Base-by-base conservation (phyloP, 2,888 invertebrate species). In the Seira sanloemensis region DNA sequence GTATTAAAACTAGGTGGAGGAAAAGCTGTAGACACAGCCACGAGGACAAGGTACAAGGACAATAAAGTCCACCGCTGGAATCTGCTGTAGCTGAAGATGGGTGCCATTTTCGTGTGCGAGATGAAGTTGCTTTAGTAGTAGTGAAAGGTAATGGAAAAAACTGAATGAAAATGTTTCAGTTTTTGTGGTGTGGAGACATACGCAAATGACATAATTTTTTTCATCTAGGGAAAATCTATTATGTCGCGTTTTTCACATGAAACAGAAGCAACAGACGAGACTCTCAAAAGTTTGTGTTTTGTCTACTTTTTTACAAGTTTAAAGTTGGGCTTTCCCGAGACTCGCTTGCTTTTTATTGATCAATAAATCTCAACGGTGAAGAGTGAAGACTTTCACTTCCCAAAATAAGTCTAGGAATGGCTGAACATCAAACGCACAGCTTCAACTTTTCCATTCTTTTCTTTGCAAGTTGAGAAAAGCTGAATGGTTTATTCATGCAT, bases 401-500 rank as follows among this genome's bases (percentile, higher is more conserved):
- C 66, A 66, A 21, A 62, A 1, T 18, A 18, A n/a, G n/a, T n/a
- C n/a, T n/a, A n/a, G n/a, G n/a, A n/a, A n/a, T n/a, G n/a, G n/a
- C n/a, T n/a, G n/a, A n/a, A n/a, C n/a, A n/a, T n/a, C n/a, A n/a
- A n/a, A n/a, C n/a, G n/a, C n/a, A n/a, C n/a, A n/a, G n/a, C n/a
- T n/a, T n/a, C n/a, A n/a, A n/a, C n/a, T n/a, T n/a, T n/a, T n/a
- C n/a, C n/a, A n/a, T n/a, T n/a, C n/a, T n/a, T n/a, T n/a, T n/a
- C n/a, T n/a, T n/a, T n/a, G n/a, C n/a, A n/a, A n/a, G n/a, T n/a
- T n/a, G 73, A 5, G 67, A 77, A 67, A 72, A 67, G 76, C 72
- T 67, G 69, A 82, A 77, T 82, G 72, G 77, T 72, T 77, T 77
- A 82, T 82, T 82, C 82, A 82, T 82, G 82, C 82, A 82, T 82